Evolutionary conservation across 2,797 vertebrate genomes (phyloP).

Genomic region (Arvicola amphibius): DNA sequence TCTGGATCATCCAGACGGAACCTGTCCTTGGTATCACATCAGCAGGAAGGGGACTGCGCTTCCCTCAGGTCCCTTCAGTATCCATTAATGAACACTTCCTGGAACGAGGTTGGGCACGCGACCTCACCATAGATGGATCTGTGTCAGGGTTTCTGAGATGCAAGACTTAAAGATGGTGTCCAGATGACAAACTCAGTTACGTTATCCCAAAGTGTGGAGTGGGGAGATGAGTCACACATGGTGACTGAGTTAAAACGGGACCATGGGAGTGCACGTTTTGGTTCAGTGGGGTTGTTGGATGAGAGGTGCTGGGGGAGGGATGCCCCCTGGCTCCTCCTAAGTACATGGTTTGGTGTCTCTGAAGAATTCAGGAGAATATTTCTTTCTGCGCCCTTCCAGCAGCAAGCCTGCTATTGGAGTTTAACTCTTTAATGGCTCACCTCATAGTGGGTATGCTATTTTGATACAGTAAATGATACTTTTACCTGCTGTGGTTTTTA

Average conservation of each 20-base stretch:
- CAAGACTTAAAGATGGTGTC: not conserved
- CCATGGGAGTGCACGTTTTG: not conserved
- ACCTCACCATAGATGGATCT: not conserved
- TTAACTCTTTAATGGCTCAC: not conserved
- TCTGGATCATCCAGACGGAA: not conserved
- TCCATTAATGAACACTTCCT: slow-evolving; percentile 53
- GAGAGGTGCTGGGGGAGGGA: too few species aligned
- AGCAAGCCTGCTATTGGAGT: not conserved
- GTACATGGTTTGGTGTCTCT: not conserved
- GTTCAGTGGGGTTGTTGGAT: not conserved
- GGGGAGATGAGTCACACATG: not conserved
- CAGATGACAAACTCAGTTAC: not conserved
- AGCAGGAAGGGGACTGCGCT: not conserved
- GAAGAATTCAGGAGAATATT: not conserved
- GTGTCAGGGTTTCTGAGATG: not conserved
- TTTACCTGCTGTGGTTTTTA: not conserved
- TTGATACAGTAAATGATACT: not conserved
- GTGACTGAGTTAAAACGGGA: not conserved
- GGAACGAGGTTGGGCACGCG: not conserved
- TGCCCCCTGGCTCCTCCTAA: not conserved
- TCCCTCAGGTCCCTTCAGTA: slow-evolving; percentile 14
- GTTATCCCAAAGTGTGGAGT: not conserved
- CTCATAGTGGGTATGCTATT: not conserved
- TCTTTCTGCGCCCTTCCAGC: not conserved
- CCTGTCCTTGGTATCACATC: not conserved